These are phyloP conservation scores for Diplazon laetatorius DNA, from an alignment of 2,888 invertebrate genomes.

Conservation along the genomic window DNA sequence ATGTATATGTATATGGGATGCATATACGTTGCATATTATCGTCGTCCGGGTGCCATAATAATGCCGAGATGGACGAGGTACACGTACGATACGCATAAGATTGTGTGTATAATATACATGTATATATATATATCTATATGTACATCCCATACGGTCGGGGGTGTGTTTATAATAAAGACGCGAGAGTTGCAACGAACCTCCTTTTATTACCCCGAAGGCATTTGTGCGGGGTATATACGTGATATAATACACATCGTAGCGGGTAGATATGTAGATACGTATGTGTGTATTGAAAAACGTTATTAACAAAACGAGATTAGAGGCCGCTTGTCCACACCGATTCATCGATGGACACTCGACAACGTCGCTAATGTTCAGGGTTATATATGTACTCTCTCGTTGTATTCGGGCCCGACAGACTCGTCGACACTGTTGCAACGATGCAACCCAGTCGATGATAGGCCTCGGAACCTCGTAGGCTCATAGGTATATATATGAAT, in stretches of 20 bases:
- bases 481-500: too few species aligned
- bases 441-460: conserved; percentile 20
- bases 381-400: conserved; percentile 9
- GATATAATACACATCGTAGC: conserved; percentile 44
- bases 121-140: conserved; percentile 3
- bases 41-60: conserved; percentile 47
- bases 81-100: conserved; percentile 27
- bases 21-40: conserved; percentile 42
- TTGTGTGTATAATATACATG: too few species aligned
- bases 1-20: conserved; percentile 12
- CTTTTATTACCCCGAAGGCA: conserved; percentile 18
- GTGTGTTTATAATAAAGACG: conserved; percentile 8
- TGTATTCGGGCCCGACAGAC: conserved; percentile 5
- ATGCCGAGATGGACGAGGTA: conserved; percentile 53
- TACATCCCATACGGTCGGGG: neutral
- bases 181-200: conserved; percentile 23
- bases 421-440: conserved; percentile 1
- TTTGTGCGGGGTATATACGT: conserved; percentile 12
- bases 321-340: conserved; percentile 30
- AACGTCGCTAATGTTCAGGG: conserved; percentile 48
- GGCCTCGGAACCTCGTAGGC: neutral
- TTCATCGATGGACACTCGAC: conserved; percentile 6
- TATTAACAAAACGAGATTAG: conserved; percentile 53
- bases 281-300: conserved; percentile 16
- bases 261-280: conserved; percentile 8